Percentiles rank a stretch among this genome's conserved stretches.
Evolutionary conservation across 2,888 invertebrate species (phyloP).

Genomic region (Crematogaster levior): DNA sequence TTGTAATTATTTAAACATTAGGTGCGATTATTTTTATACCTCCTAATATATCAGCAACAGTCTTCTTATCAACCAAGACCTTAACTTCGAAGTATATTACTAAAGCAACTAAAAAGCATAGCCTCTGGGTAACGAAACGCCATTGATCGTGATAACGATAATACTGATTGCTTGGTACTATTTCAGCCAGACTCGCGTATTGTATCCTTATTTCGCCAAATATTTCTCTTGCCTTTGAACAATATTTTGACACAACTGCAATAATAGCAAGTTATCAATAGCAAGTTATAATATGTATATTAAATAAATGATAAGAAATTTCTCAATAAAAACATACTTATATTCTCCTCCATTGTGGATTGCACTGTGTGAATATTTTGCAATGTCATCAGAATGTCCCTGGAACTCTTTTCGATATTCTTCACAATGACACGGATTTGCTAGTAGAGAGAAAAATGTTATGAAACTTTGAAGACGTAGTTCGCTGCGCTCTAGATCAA

Average conservation of each 20-base stretch:
- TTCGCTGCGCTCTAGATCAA: background rate
- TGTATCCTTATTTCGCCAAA: slow-evolving; percentile 89
- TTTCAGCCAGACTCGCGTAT: slow-evolving; percentile 88
- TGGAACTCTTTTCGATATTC: slow-evolving; percentile 92
- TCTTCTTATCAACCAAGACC: slow-evolving; percentile 90
- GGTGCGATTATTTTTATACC: slow-evolving; percentile 86
- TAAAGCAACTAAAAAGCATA: slow-evolving; percentile 92
- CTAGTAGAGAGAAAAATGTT: slow-evolving; percentile 83
- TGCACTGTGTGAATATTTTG: slow-evolving; percentile 92
- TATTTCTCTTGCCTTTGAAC: slow-evolving; percentile 88
- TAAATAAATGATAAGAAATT: slow-evolving; percentile 13
- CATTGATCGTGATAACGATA: slow-evolving; percentile 96
- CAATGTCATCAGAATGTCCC: slow-evolving; percentile 92
- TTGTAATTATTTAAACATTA: background rate
- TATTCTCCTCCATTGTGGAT: slow-evolving; percentile 88
- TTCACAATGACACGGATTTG: slow-evolving; percentile 90
- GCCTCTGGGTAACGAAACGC: slow-evolving; percentile 93
- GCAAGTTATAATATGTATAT: background rate
- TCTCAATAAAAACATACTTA: slow-evolving; percentile 82
- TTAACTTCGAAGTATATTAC: slow-evolving; percentile 93
- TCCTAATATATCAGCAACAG: slow-evolving; percentile 92
- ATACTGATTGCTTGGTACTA: slow-evolving; percentile 92
- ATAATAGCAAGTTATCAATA: background rate
- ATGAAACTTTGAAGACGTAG: background rate
- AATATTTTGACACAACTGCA: slow-evolving; percentile 88